phyloP scores from a whole-genome alignment of 2,797 vertebrate genomes.

The Leptatherina wallacei region DNA sequence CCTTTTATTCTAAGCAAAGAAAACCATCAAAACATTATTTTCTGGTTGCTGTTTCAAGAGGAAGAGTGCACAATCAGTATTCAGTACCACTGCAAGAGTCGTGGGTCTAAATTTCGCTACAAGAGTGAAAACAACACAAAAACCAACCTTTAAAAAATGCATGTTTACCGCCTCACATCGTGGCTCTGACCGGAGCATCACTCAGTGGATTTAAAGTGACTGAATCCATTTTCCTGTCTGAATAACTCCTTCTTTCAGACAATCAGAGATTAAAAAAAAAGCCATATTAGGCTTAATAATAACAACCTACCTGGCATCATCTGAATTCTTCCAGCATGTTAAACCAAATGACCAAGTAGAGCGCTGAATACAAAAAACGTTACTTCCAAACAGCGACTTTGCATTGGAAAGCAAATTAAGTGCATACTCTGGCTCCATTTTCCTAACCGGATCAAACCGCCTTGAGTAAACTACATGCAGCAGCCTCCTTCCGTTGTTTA shows the following conservation, averaged over 20 bases:
- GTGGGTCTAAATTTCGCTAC: not conserved
- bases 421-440: constrained; percentile 58
- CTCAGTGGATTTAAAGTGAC: not conserved
- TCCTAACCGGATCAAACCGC: constrained; percentile 44
- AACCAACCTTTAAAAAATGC: not conserved
- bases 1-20: no score
- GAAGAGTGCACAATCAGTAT: not conserved
- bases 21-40: not conserved
- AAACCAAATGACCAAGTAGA: constrained; percentile 1
- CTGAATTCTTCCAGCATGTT: constrained; percentile 1
- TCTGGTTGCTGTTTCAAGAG: not conserved
- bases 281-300: constrained; percentile 9
- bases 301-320: not conserved
- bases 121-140: not conserved
- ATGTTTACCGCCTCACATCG: not conserved
- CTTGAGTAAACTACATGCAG: constrained; percentile 60
- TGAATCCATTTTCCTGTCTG: not conserved
- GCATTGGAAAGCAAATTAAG: constrained; percentile 29
- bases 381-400: constrained; percentile 15
- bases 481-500: constrained; percentile 62
- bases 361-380: constrained; percentile 6
- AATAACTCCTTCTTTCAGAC: not conserved
- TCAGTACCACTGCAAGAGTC: not conserved
- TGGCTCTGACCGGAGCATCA: not conserved
- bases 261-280: constrained; percentile 1